A percentile compares a stretch with the other conserved stretches of the same genome.
Conservation (phyloP, 2,888 invertebrate genomes). For the Trissolcus brochymenae region DNA sequence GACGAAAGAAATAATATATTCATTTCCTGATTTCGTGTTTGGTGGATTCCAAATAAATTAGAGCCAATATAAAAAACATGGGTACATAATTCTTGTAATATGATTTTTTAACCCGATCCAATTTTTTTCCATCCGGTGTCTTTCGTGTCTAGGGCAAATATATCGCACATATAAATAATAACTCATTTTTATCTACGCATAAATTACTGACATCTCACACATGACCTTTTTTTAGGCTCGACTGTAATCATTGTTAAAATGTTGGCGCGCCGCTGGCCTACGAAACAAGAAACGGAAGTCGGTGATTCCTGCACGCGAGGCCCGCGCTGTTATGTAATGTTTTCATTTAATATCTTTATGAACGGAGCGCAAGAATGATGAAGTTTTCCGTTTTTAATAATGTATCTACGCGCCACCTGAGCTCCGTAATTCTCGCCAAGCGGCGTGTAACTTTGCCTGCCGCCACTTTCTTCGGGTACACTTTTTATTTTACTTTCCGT, state of each 20-base stretch:
- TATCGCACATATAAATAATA: constrained; percentile 28
- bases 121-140: constrained; percentile 4
- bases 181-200: constrained; percentile 46
- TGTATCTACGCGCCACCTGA: constrained; percentile 72
- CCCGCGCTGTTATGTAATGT: constrained; percentile 70
- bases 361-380: constrained; percentile 72
- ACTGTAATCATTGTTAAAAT: constrained; percentile 49
- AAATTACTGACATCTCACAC: constrained; percentile 33
- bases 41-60: too few species aligned
- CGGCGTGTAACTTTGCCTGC: constrained; percentile 52
- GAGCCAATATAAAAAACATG: too few species aligned
- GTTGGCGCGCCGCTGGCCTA: constrained; percentile 33
- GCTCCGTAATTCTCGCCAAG: constrained; percentile 71
- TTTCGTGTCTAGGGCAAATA: constrained; percentile 23
- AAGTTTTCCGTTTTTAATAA: constrained; percentile 75
- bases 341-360: constrained; percentile 75
- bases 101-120: constrained; percentile 10
- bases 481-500: constrained; percentile 51
- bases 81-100: too few species aligned
- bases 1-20: too few species aligned
- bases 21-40: too few species aligned
- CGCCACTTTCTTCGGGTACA: constrained; percentile 50
- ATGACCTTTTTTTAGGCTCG: constrained; percentile 36
- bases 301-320: constrained; percentile 44
- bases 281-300: constrained; percentile 57